Evolutionary conservation across 2,888 invertebrate genomes (phyloP).

Genomic region (Heliconius ethilla): DNA sequence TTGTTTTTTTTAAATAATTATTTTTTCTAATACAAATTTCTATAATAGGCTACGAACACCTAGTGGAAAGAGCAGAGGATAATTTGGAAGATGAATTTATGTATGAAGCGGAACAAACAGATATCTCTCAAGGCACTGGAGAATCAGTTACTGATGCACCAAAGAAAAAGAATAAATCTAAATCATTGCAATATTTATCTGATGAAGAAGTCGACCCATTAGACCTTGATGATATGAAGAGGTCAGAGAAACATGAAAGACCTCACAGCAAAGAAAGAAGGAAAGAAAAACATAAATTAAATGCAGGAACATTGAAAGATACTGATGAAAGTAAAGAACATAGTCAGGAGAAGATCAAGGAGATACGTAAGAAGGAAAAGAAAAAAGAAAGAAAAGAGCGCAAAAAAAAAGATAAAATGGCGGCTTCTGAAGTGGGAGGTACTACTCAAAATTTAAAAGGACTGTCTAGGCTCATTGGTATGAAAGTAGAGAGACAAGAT

Average conservation of each 20-base stretch:
- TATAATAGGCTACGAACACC: slow-evolving; percentile 73
- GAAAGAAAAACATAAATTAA: slow-evolving; percentile 50
- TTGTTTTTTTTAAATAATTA: background rate
- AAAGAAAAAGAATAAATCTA: slow-evolving; percentile 56
- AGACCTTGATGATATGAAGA: slow-evolving; percentile 47
- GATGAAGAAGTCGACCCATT: slow-evolving; percentile 67
- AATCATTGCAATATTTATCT: slow-evolving; percentile 45
- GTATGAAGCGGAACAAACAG: slow-evolving; percentile 53
- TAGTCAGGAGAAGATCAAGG: slow-evolving; percentile 43
- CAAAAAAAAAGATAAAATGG: slow-evolving; percentile 48
- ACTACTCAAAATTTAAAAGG: slow-evolving; percentile 45
- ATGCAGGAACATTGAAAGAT: slow-evolving; percentile 48
- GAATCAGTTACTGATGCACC: slow-evolving; percentile 34
- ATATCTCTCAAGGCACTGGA: slow-evolving; percentile 53
- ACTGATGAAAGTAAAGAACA: slow-evolving; percentile 42
- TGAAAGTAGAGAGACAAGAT: slow-evolving; percentile 57
- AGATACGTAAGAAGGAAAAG: slow-evolving; percentile 46
- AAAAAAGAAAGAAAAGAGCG: slow-evolving; percentile 49
- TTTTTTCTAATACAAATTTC: background rate
- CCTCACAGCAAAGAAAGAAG: slow-evolving; percentile 66
- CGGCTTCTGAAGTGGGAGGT: slow-evolving; percentile 14
- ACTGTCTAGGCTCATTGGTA: slow-evolving; percentile 62
- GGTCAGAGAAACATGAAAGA: slow-evolving; percentile 54
- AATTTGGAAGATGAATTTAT: slow-evolving; percentile 58
- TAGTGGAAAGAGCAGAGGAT: slow-evolving; percentile 69